Percentiles rank a stretch among this genome's conserved stretches.
Evolutionary conservation across 2,888 invertebrate species (phyloP).

Genomic region (Agrotis clavis): DNA sequence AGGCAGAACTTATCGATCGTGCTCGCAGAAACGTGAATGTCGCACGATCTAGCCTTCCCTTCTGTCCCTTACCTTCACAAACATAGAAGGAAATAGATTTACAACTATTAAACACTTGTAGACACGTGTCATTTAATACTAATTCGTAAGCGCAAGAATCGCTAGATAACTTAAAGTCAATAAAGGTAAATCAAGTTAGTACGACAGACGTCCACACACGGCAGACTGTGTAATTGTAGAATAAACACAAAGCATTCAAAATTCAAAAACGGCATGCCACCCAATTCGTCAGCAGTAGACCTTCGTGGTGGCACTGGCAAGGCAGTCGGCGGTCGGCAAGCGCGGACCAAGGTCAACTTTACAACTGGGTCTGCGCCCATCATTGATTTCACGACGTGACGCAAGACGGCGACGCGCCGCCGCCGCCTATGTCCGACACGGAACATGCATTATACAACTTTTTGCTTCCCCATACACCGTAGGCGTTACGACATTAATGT

Average conservation of each 20-base stretch:
- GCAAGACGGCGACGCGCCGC: conserved; percentile 75
- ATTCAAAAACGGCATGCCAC: conserved; percentile 65
- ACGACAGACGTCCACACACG: conserved; percentile 53
- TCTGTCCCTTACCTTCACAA: conserved; percentile 49
- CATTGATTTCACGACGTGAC: conserved; percentile 88
- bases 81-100: conserved; percentile 26
- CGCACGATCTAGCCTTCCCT: conserved; percentile 55
- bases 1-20: conserved; percentile 57
- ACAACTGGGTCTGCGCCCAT: conserved; percentile 84
- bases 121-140: conserved; percentile 13
- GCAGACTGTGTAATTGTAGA: conserved; percentile 40
- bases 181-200: conserved; percentile 28
- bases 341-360: conserved; percentile 86
- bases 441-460: conserved; percentile 77
- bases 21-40: conserved; percentile 61
- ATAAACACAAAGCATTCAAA: conserved; percentile 56
- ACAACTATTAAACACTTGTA: conserved; percentile 8
- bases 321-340: conserved; percentile 64
- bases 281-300: conserved; percentile 61
- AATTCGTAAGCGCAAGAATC: conserved; percentile 13
- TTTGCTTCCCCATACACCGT: conserved; percentile 73
- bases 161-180: conserved; percentile 12
- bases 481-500: conserved; percentile 69
- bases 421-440: conserved; percentile 69
- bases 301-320: conserved; percentile 62